These are phyloP conservation scores for Tetrao urogallus DNA, from an alignment of 2,113 vertebrate species.

Conservation along the genomic window DNA sequence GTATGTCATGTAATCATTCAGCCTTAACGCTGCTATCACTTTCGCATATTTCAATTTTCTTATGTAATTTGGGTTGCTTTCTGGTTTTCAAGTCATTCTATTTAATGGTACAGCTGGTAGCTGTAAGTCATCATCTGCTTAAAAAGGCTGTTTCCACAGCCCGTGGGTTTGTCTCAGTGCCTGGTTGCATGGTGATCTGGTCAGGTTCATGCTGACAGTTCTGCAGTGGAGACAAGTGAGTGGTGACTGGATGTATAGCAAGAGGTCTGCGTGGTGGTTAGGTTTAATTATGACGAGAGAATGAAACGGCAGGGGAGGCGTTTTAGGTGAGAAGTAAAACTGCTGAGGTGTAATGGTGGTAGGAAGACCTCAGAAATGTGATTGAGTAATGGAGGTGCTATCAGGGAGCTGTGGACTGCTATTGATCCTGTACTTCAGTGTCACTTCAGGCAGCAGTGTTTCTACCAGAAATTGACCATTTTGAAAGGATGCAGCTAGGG, in stretches of 20 bases:
- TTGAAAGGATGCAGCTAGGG: not conserved
- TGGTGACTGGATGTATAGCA: not conserved
- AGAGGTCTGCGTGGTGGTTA: not conserved
- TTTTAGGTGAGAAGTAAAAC: not conserved
- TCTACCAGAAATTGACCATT: not conserved
- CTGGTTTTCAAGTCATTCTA: not conserved
- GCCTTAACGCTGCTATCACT: not conserved
- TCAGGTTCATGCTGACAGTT: not conserved
- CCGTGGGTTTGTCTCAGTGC: not conserved
- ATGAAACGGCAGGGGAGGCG: not conserved
- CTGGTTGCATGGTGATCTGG: not conserved
- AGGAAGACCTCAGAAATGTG: not conserved
- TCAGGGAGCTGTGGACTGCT: fast-evolving
- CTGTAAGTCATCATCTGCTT: not conserved
- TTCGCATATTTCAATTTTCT: not conserved
- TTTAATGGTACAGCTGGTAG: not conserved
- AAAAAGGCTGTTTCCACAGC: not conserved
- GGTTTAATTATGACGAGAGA: not conserved
- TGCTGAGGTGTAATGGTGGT: not conserved
- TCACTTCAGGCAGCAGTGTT: fast-evolving
- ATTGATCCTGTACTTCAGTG: not conserved
- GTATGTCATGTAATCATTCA: not conserved
- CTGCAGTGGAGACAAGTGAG: not conserved
- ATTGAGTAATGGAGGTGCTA: fast-evolving
- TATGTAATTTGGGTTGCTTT: not conserved